A percentile compares a stretch with the other conserved stretches of the same genome.
Evolutionary conservation across 2,888 invertebrate genomes (phyloP).

Genomic region (Notodonta dromedarius): DNA sequence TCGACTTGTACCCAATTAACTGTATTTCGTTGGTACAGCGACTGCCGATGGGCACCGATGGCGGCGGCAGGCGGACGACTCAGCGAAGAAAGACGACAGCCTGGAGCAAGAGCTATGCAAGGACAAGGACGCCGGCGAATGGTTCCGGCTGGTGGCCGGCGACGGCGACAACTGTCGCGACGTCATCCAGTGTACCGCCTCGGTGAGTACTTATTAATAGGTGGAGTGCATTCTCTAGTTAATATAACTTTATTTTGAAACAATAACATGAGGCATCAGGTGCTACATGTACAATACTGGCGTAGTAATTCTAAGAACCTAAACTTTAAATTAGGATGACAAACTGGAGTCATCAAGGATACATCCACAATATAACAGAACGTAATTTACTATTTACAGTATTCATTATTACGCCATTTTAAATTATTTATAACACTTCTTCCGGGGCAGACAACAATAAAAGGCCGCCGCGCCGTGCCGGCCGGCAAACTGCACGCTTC

Average conservation of each 20-base stretch:
- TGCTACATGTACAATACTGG: too few species aligned
- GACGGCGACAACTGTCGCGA: slow-evolving; percentile 97
- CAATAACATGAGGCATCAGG: background rate
- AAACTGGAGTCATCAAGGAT: background rate
- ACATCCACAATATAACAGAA: slow-evolving; percentile 32
- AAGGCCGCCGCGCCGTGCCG: slow-evolving; percentile 25
- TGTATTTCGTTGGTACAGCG: slow-evolving; percentile 54
- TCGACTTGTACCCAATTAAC: slow-evolving; percentile 13
- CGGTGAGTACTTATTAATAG: slow-evolving; percentile 85
- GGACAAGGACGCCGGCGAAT: slow-evolving; percentile 97
- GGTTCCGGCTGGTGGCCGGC: slow-evolving; percentile 95
- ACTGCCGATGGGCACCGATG: slow-evolving; percentile 82
- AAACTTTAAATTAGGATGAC: background rate
- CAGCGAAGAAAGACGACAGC: slow-evolving; percentile 92
- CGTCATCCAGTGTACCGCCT: slow-evolving; percentile 97
- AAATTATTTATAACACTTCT: slow-evolving; percentile 21
- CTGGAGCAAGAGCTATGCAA: slow-evolving; percentile 95
- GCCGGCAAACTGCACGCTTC: slow-evolving; percentile 17
- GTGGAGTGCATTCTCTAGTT: slow-evolving; percentile 38
- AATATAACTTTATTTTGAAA: slow-evolving; percentile 16
- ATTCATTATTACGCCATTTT: slow-evolving; percentile 37
- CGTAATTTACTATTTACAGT: slow-evolving; percentile 35
- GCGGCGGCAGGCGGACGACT: slow-evolving; percentile 88
- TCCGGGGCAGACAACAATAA: slow-evolving; percentile 17
- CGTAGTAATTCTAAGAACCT: too few species aligned